phyloP scores from a whole-genome alignment of 2,113 vertebrate genomes.

The Gorsachius goisagi region DNA sequence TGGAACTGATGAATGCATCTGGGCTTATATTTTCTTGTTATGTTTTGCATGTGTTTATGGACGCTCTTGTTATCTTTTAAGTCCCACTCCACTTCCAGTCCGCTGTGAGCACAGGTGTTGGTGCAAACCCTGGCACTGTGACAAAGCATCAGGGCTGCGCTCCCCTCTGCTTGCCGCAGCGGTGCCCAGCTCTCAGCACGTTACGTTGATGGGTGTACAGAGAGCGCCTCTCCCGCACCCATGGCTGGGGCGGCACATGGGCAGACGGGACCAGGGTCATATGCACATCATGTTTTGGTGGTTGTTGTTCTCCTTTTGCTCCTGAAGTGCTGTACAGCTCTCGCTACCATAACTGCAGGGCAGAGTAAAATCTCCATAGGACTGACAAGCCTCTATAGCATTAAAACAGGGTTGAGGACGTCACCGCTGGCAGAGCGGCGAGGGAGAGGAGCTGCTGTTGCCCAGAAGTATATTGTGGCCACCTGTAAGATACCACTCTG shows the following conservation, averaged over 20 bases:
- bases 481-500: background rate
- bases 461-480: background rate
- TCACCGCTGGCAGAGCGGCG: fast-evolving
- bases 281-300: background rate
- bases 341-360: fast-evolving
- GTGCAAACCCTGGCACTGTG: background rate
- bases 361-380: background rate
- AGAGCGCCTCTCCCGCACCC: background rate
- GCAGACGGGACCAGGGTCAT: background rate
- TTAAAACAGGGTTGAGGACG: fast-evolving
- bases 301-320: background rate
- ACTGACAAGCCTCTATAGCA: background rate
- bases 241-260: fast-evolving
- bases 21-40: background rate
- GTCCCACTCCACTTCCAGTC: background rate
- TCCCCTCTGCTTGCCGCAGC: background rate
- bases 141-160: background rate
- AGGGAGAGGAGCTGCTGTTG: background rate
- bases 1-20: background rate
- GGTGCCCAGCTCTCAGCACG: fast-evolving
- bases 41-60: background rate
- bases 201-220: fast-evolving
- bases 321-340: background rate
- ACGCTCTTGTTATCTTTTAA: background rate
- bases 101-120: background rate